Evolutionary conservation across 1,140 invertebrate genomes (phyloP), one percentile per base, ranked within the genome.

Genomic region (Pseudomyrmex gracilis): DNA sequence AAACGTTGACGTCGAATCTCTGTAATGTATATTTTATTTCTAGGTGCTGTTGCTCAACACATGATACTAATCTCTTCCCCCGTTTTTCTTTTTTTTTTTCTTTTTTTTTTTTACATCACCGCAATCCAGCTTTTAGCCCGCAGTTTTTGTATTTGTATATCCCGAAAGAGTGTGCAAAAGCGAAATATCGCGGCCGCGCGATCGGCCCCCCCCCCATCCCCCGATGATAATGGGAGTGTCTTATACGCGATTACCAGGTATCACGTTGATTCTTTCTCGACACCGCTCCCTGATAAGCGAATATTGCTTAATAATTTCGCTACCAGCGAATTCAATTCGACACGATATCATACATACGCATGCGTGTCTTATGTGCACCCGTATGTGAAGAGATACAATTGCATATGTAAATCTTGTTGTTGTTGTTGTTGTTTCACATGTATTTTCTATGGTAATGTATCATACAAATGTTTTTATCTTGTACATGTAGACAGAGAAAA

Each of bases 181-280:
- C 34, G 24, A 34, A 34, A 66, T 34, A 60, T 43, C 47, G 9
- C 74, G 24, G 57, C 64, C 49, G 22, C 49, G 2, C 68, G 82
- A 82, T 64, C 58, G 66, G 15, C 17, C 57, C 17, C 7, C 7
- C 34, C 34, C 34, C 34, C 51, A 92, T 34, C 34, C 34, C 34
- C 34, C 51, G 92, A 91, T 92, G 91, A 91, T 93, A 91, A 93
- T 94, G 92, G 93, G 93, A 94, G 93, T 89, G 92, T 82, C 89
- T 92, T 90, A 93, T 89, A 94, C 92, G 93, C 91, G 93, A 94
- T 92, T 94, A 94, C 94, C 94, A 94, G 93, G 93, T 91, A 94
- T 94, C 93, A 94, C 91, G 88, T 89, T 63, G 68, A 87, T 93
- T 90, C 90, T 90, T 93, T 94, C 93, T 93, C 89, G 93, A 91